phyloP scores from a whole-genome alignment of 2,888 invertebrate species.

The Cartodere bifasciata region DNA sequence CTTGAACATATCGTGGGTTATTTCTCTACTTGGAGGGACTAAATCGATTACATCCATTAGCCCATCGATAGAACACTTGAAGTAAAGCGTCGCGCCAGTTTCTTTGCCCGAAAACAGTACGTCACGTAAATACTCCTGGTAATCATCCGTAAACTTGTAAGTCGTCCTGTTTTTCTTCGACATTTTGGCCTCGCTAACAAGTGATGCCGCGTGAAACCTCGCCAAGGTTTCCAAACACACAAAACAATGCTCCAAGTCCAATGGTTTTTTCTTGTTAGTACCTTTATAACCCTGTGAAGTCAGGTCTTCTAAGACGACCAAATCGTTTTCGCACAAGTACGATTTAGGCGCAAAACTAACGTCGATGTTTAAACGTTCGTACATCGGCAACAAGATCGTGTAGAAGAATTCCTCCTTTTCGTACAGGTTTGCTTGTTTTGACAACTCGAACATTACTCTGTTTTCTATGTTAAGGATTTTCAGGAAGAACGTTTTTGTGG shows the following conservation, averaged over 20 bases:
- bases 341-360: slow-evolving; percentile 20
- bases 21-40: slow-evolving; percentile 16
- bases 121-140: slow-evolving; percentile 19
- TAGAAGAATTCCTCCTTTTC: slow-evolving; percentile 27
- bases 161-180: slow-evolving; percentile 14
- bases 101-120: slow-evolving; percentile 16
- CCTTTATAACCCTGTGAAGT: slow-evolving; percentile 15
- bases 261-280: slow-evolving; percentile 25
- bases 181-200: slow-evolving; percentile 37
- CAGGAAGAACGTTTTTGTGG: slow-evolving; percentile 17
- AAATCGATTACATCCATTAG: slow-evolving; percentile 19
- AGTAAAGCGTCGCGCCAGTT: slow-evolving; percentile 15
- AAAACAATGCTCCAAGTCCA: slow-evolving; percentile 38
- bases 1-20: slow-evolving; percentile 16
- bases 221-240: slow-evolving; percentile 38
- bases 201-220: slow-evolving; percentile 39
- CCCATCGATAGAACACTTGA: slow-evolving; percentile 18
- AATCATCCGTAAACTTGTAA: slow-evolving; percentile 17
- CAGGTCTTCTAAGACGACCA: slow-evolving; percentile 25
- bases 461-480: slow-evolving; percentile 20
- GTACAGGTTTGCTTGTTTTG: slow-evolving; percentile 18
- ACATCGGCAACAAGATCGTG: slow-evolving; percentile 17
- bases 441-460: slow-evolving; percentile 17
- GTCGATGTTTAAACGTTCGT: slow-evolving; percentile 17
- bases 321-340: slow-evolving; percentile 21